These are phyloP conservation scores for Heliconius hortense DNA, from an alignment of 2,888 invertebrate species.

Conservation along the genomic window DNA sequence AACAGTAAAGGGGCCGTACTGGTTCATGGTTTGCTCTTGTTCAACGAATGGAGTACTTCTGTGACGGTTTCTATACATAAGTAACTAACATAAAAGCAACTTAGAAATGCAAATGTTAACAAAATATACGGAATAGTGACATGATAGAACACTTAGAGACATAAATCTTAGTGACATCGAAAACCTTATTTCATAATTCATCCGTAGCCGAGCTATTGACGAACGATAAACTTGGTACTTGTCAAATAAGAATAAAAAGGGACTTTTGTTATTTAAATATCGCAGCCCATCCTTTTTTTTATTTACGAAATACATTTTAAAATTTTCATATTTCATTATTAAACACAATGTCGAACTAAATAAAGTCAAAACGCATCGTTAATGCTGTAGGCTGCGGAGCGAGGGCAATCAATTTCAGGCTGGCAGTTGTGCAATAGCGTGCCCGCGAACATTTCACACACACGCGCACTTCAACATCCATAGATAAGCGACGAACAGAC, in stretches of 20 bases:
- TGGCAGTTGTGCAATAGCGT: constrained; percentile 46
- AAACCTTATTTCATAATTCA: constrained; percentile 5
- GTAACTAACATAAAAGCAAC: not conserved
- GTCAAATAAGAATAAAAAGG: not conserved
- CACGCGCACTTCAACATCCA: constrained; percentile 48
- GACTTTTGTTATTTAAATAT: not conserved
- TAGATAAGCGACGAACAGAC: constrained; percentile 40
- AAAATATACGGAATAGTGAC: not conserved
- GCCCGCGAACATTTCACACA: constrained; percentile 58
- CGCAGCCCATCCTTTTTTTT: not conserved
- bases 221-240: not conserved
- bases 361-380: constrained; percentile 27
- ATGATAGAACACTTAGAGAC: not conserved
- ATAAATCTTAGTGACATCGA: not conserved
- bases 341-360: constrained; percentile 26
- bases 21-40: constrained; percentile 32
- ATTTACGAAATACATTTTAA: not conserved
- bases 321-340: constrained; percentile 7
- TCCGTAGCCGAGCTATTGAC: not conserved
- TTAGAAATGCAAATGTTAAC: not conserved
- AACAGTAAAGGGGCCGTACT: constrained; percentile 43
- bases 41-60: not conserved
- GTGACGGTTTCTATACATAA: not conserved
- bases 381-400: constrained; percentile 30
- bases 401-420: constrained; percentile 37